phyloP scores from a whole-genome alignment of 2,113 vertebrate genomes.

The Cynoglossus semilaevis region DNA sequence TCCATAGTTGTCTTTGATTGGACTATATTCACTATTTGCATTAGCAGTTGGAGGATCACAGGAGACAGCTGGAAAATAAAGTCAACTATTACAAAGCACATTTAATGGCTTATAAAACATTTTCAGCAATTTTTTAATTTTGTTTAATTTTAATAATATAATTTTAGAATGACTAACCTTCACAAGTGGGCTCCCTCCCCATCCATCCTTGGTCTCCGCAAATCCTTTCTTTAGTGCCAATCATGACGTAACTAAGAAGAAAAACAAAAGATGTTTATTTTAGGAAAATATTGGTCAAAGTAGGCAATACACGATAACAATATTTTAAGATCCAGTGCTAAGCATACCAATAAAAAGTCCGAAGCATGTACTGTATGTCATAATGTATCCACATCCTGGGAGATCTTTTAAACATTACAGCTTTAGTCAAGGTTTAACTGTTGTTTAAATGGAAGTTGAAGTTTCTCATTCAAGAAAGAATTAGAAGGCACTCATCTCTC shows the following conservation, averaged over 20 bases:
- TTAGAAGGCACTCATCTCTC: too few relatives aligned
- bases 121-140: background rate
- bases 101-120: background rate
- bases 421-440: too few relatives aligned
- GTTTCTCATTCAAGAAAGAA: too few relatives aligned
- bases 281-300: too few relatives aligned
- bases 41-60: background rate
- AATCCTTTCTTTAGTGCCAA: rapidly evolving
- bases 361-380: too few relatives aligned
- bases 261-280: background rate
- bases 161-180: constrained; percentile 58
- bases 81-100: background rate
- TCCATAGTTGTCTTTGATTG: rapidly evolving
- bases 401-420: too few relatives aligned
- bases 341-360: too few relatives aligned
- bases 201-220: constrained; percentile 34
- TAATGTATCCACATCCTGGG: too few relatives aligned
- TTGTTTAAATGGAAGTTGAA: too few relatives aligned
- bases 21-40: rapidly evolving
- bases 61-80: constrained; percentile 39
- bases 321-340: too few relatives aligned
- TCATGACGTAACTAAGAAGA: background rate
- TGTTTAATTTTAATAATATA: background rate
- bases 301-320: too few relatives aligned
- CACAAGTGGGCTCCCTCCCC: constrained; percentile 37